A percentile compares a stretch with the other conserved stretches of the same genome.
phyloP scores from a whole-genome alignment of 2,797 vertebrate genomes.

The Acropternis orthonyx region DNA sequence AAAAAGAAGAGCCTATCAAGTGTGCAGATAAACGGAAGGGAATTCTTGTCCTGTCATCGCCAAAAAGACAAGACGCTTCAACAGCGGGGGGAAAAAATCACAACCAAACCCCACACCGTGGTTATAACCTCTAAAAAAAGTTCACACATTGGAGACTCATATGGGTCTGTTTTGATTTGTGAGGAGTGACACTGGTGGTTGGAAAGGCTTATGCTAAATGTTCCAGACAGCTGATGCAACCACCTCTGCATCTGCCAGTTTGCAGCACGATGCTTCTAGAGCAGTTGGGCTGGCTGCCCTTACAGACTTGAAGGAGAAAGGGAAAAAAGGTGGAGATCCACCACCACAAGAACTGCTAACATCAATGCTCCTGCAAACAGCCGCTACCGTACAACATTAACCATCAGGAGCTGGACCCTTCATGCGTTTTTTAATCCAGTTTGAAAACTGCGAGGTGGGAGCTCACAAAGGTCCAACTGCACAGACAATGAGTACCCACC shows the following conservation, averaged over 20 bases:
- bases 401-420: not conserved
- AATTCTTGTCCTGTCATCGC: conserved; percentile 11
- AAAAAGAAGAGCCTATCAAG: conserved; percentile 35
- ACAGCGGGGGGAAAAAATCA: not conserved
- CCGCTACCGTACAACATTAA: not conserved
- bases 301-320: conserved; percentile 1
- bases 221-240: conserved; percentile 61
- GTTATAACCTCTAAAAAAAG: conserved; percentile 52
- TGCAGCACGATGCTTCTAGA: conserved; percentile 62
- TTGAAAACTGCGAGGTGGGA: not conserved
- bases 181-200: conserved; percentile 39
- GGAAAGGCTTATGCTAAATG: conserved; percentile 53
- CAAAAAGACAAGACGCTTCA: conserved; percentile 14
- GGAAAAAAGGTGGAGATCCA: not conserved
- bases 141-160: conserved; percentile 54
- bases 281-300: conserved; percentile 47
- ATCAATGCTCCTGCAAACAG: not conserved
- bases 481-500: not conserved
- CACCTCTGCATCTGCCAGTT: conserved; percentile 58
- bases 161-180: conserved; percentile 66
- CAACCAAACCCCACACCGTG: not conserved
- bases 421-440: not conserved
- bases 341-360: not conserved
- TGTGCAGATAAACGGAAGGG: not conserved
- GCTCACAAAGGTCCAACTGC: conserved; percentile 9